Evolutionary conservation across 2,797 vertebrate genomes (phyloP).

Genomic region (Aeoliscus strigatus): DNA sequence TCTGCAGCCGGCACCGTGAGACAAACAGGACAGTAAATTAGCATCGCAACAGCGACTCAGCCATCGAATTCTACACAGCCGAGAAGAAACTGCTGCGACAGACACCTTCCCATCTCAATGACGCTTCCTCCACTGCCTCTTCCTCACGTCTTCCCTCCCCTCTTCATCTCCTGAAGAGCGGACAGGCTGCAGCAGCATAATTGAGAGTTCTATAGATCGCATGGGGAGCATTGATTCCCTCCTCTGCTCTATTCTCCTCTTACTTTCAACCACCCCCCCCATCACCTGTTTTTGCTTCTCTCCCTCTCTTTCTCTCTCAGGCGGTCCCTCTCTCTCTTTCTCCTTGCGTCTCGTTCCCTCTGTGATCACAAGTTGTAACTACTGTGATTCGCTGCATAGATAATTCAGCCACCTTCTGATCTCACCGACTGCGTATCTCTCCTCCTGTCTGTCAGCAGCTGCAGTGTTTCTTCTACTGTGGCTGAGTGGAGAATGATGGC

Average conservation of each 20-base stretch:
- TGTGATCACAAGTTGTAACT: conserved; percentile 60
- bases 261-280: conserved; percentile 24
- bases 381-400: conserved; percentile 59
- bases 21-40: conserved; percentile 59
- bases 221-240: conserved; percentile 63
- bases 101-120: conserved; percentile 10
- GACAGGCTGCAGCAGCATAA: conserved; percentile 66
- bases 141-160: conserved; percentile 18
- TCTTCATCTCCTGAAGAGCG: conserved; percentile 56
- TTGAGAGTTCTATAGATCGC: conserved; percentile 70
- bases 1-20: conserved; percentile 31
- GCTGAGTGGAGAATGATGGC: conserved; percentile 12
- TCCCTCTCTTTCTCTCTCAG: conserved; percentile 5
- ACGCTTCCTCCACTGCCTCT: conserved; percentile 24
- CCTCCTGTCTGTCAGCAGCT: conserved; percentile 10
- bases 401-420: conserved; percentile 58
- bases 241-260: conserved; percentile 45
- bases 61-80: conserved; percentile 34
- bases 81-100: conserved; percentile 24
- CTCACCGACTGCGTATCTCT: conserved; percentile 38
- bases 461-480: conserved; percentile 24
- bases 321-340: conserved; percentile 32
- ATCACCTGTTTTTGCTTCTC: conserved; percentile 31
- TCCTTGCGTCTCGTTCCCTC: conserved; percentile 32
- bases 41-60: conserved; percentile 41